phyloP scores from a whole-genome alignment of 2,797 vertebrate genomes.

The Crypturellus tataupa region DNA sequence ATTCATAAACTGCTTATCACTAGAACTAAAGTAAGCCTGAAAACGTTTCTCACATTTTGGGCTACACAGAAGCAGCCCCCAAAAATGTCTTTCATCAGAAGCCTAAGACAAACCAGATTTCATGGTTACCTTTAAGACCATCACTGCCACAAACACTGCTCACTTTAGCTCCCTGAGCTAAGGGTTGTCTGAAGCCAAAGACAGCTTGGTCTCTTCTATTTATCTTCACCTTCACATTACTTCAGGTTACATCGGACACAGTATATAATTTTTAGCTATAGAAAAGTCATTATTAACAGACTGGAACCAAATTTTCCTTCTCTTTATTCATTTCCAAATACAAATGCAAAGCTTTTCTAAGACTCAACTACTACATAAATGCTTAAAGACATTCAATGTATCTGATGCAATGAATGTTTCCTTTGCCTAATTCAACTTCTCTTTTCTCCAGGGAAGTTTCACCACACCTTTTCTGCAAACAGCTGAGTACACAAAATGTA shows the following conservation, averaged over 20 bases:
- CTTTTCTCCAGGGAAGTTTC: conserved; percentile 15
- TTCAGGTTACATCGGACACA: not conserved
- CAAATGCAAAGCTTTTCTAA: not conserved
- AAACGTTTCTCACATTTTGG: not conserved
- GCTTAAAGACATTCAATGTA: not conserved
- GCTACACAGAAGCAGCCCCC: not conserved
- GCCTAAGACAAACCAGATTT: not conserved
- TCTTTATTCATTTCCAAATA: not conserved
- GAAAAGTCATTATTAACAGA: not conserved
- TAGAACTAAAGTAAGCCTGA: not conserved
- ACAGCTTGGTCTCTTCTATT: not conserved
- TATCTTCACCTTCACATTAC: not conserved
- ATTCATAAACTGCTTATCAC: not conserved
- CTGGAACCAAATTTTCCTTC: not conserved
- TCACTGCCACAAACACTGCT: not conserved
- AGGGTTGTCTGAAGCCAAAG: not conserved
- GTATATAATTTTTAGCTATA: not conserved
- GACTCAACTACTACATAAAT: not conserved
- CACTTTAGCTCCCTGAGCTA: not conserved
- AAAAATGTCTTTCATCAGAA: not conserved
- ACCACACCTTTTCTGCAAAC: conserved; percentile 48
- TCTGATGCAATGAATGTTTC: conserved; percentile 34
- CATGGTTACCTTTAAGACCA: not conserved
- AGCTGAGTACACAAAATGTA: not conserved
- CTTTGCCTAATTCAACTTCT: conserved; percentile 20